Conservation (phyloP, 2,888 invertebrate species). For the Drosophila acutilabella region DNA sequence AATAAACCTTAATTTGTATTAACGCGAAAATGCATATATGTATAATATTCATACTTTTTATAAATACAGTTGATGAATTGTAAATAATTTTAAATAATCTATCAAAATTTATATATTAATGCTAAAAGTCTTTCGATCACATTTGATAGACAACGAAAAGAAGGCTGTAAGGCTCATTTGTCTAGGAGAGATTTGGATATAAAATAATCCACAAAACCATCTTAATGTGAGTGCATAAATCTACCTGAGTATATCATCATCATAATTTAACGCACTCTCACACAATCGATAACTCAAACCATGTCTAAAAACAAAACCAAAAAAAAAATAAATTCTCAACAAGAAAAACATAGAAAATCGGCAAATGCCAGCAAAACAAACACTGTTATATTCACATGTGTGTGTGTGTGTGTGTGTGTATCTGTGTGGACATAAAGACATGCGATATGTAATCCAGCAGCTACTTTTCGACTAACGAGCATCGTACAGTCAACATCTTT, state of each 20-base stretch:
- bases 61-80: no score
- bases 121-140: background rate
- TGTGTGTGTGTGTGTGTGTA: conserved; percentile 7
- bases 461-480: conserved; percentile 74
- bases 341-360: conserved; percentile 42
- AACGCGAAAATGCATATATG: no score
- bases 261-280: conserved; percentile 49
- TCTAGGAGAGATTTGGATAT: conserved; percentile 15
- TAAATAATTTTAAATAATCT: no score
- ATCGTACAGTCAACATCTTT: conserved; percentile 66
- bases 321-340: conserved; percentile 8
- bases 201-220: background rate
- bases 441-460: conserved; percentile 56
- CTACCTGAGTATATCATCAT: conserved; percentile 45
- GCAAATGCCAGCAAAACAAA: conserved; percentile 47
- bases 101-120: no score
- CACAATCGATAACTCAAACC: conserved; percentile 66
- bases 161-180: background rate
- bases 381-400: conserved; percentile 1
- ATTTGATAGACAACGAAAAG: background rate
- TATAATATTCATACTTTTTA: no score
- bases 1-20: no score
- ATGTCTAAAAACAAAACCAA: background rate
- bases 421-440: conserved; percentile 53
- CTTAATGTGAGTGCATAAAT: conserved; percentile 43